Percentiles rank a stretch among this genome's conserved stretches.
phyloP scores from a whole-genome alignment of 2,888 invertebrate species.

The Girardia tigrina region DNA sequence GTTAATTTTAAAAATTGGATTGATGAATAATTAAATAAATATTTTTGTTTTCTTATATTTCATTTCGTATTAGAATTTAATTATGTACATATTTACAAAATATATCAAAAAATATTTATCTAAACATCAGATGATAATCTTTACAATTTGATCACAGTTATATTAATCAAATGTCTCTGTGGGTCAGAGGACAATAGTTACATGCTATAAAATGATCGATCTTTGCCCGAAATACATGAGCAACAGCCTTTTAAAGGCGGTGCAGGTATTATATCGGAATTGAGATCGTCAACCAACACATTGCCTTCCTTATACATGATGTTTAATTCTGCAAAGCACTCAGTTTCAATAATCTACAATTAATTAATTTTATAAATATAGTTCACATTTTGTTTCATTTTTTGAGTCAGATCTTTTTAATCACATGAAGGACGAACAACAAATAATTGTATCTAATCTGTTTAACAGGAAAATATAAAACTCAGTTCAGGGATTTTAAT shows the following conservation, averaged over 20 bases:
- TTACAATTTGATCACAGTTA: constrained; percentile 2
- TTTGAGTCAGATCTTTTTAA: too few relatives aligned
- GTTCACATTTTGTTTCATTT: too few relatives aligned
- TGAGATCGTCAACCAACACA: constrained; percentile 67
- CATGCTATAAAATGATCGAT: not conserved
- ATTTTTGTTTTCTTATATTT: too few relatives aligned
- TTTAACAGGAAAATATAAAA: too few relatives aligned
- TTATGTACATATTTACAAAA: constrained; percentile 13
- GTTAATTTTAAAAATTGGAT: too few relatives aligned
- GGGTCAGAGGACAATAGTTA: not conserved
- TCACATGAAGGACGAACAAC: too few relatives aligned
- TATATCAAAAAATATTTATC: not conserved
- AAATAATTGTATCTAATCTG: too few relatives aligned
- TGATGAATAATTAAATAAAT: too few relatives aligned
- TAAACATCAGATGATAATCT: not conserved
- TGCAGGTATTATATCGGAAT: constrained; percentile 64
- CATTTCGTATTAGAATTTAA: too few relatives aligned
- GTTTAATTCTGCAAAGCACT: constrained; percentile 87
- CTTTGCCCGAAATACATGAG: not conserved
- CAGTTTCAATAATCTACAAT: constrained; percentile 97
- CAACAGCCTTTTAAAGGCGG: constrained; percentile 48
- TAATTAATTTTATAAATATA: too few relatives aligned
- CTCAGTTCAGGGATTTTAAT: too few relatives aligned
- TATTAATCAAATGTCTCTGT: not conserved
- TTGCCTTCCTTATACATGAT: constrained; percentile 63